These are phyloP conservation scores for Microplitis demolitor DNA, from an alignment of 1,140 invertebrate species.

Conservation along the genomic window DNA sequence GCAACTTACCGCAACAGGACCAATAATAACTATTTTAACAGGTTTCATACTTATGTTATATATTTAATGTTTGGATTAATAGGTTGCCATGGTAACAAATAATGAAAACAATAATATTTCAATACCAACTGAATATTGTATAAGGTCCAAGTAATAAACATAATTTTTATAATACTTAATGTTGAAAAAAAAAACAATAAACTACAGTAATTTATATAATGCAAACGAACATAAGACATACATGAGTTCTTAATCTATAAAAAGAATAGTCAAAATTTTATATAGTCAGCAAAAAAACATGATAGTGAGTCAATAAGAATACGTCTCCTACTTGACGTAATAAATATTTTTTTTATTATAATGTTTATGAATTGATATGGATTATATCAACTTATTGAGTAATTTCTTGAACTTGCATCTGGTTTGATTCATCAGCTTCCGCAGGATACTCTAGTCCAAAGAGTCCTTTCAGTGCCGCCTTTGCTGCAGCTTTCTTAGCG, in stretches of 20 bases:
- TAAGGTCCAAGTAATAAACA: no score
- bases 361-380: neutral
- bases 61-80: neutral
- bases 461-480: constrained; percentile 54
- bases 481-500: constrained; percentile 63
- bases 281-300: no score
- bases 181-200: no score
- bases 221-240: no score
- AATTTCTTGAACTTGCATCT: neutral
- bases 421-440: constrained; percentile 15
- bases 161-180: no score
- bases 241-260: no score
- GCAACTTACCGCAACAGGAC: constrained; percentile 30
- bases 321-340: no score
- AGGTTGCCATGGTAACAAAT: constrained; percentile 7
- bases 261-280: no score
- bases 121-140: neutral
- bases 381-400: neutral
- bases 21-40: constrained; percentile 36
- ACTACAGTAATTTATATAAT: no score
- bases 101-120: neutral
- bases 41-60: constrained; percentile 10
- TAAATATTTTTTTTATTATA: no score
- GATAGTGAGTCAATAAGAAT: no score
- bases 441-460: constrained; percentile 51